Evolutionary conservation across 2,888 invertebrate genomes (phyloP), one percentile per base, ranked within the genome.

Genomic region (Ennomos fuscantarius): DNA sequence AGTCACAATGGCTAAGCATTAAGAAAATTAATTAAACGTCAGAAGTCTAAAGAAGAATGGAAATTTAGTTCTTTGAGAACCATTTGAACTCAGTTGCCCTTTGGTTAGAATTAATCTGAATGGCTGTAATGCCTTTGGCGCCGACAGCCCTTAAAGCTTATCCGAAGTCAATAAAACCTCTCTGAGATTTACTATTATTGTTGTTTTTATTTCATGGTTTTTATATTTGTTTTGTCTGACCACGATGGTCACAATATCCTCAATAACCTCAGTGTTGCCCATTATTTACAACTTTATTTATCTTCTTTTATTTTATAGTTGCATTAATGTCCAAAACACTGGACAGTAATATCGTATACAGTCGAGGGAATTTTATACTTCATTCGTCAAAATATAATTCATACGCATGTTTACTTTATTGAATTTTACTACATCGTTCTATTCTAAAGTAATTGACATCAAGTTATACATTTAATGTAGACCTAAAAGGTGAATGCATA

Each of bases 161-260:
- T 54, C 33, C 15, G 42, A 59, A 58, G 52, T 53, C 50, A 9
- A 55, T 48, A 56, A 56, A 50, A 41, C 11, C 41, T 31, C 12
- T 35, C 34, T 2, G 12, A 43, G 46, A 58, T 48, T 53, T 48
- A 58, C 48, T 58, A 44, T 48, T 53, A 49, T 44, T 54, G 49
- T 33, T 44, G 51, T 57, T 63, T 60, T 58, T 52, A 57, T 47
- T 47, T 39, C 46, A 42, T 39, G 0, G 34, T 37, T 46, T 42
- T 32, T 11, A 33, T 51, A 8, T 37, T 43, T 9, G 43, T 48
- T 48, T 48, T 37, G 41, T 42, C 13, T 43, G 37, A 31, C 31
- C 35, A 35, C 24, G 42, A 32, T 32, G 34, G 11, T 43, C 11
- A 24, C 32, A 9, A 24, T 24, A 42, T 32, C 42, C n/a, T 24